Percentiles rank a stretch among this genome's conserved stretches.
Evolutionary conservation across 2,888 invertebrate genomes (phyloP).

Genomic region (Opisthograptis luteolata): DNA sequence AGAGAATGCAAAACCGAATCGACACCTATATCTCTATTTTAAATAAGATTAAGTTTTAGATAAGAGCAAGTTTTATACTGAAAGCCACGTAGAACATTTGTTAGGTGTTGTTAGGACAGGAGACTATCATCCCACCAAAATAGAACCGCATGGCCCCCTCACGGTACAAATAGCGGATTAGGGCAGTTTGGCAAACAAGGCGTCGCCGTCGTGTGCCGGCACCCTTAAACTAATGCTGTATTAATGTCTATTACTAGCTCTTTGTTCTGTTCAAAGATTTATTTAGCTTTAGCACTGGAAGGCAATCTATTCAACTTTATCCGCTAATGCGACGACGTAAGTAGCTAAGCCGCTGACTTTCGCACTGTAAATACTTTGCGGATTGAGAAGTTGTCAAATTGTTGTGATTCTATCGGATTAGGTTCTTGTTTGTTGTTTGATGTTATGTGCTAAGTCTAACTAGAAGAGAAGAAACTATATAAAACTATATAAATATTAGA

Average conservation of each 20-base stretch:
- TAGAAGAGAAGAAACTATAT: too few species aligned
- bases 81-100: too few species aligned
- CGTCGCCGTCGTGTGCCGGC: constrained; percentile 74
- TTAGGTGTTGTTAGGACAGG: too few species aligned
- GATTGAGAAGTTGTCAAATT: constrained; percentile 12
- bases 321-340: constrained; percentile 63
- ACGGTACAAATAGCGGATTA: constrained; percentile 81
- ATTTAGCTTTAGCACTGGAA: constrained; percentile 51
- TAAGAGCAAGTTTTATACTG: too few species aligned
- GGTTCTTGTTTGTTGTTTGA: not conserved
- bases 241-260: constrained; percentile 79
- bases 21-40: too few species aligned
- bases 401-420: constrained; percentile 14
- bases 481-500: too few species aligned
- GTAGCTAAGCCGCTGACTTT: constrained; percentile 68
- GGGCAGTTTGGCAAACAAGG: constrained; percentile 85
- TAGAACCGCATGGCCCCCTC: constrained; percentile 44
- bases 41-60: too few species aligned
- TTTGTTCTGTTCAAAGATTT: constrained; percentile 74
- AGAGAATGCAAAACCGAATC: too few species aligned
- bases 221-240: constrained; percentile 79
- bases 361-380: constrained; percentile 36
- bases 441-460: too few species aligned
- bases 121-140: constrained; percentile 24
- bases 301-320: constrained; percentile 60